Evolutionary conservation across 2,113 vertebrate species (phyloP).

Genomic region (Oncorhynchus gorbuscha): DNA sequence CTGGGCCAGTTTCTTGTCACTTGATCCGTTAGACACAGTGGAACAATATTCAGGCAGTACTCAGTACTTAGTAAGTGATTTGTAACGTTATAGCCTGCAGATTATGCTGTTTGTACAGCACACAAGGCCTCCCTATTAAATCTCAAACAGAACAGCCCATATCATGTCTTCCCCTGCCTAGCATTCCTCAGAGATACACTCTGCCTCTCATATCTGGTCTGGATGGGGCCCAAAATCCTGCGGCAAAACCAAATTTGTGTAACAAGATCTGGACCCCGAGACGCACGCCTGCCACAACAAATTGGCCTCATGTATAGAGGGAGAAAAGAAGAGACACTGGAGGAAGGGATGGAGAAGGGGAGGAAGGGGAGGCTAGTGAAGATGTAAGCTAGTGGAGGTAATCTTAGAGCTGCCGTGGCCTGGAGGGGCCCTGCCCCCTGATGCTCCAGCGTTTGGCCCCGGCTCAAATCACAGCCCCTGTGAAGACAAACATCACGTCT

Average conservation of each 20-base stretch:
- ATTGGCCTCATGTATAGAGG: constrained; percentile 71
- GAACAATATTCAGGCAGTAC: constrained; percentile 43
- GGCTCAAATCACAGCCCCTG: constrained; percentile 57
- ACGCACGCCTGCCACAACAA: constrained; percentile 76
- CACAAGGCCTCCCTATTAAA: constrained; percentile 57
- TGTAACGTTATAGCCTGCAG: constrained; percentile 58
- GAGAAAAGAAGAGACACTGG: constrained; percentile 35
- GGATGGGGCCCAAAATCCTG: constrained; percentile 67
- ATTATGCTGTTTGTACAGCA: constrained; percentile 60
- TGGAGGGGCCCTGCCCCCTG: constrained; percentile 63
- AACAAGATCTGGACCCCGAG: constrained; percentile 75
- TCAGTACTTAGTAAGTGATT: constrained; percentile 52
- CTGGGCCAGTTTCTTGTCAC: constrained; percentile 17
- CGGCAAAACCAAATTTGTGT: constrained; percentile 72
- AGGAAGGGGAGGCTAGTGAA: constrained; percentile 55
- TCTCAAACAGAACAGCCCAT: constrained; percentile 68
- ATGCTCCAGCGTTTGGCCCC: constrained; percentile 64
- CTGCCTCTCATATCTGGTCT: constrained; percentile 65
- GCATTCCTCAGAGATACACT: constrained; percentile 55
- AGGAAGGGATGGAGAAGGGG: constrained; percentile 24
- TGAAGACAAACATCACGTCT: constrained; percentile 73
- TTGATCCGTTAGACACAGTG: constrained; percentile 29
- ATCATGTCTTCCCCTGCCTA: constrained; percentile 60
- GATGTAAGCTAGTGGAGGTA: constrained; percentile 69
- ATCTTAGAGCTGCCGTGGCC: constrained; percentile 69